These are phyloP conservation scores for Dione juno DNA, from an alignment of 2,888 invertebrate genomes.

Conservation along the genomic window DNA sequence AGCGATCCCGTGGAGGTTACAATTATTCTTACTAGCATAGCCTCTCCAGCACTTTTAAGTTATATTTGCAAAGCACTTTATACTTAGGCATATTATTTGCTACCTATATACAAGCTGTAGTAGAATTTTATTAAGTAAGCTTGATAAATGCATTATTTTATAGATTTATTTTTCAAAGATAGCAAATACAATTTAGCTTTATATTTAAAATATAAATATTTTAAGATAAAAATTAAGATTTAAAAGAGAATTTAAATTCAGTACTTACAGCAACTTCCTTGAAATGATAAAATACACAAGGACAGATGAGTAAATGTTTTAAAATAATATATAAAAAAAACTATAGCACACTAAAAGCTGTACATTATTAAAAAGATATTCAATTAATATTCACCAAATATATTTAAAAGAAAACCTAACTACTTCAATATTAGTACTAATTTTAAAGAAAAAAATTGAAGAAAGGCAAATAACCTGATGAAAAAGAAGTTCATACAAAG, in stretches of 20 bases:
- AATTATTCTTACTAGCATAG: neutral
- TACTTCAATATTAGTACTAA: neutral
- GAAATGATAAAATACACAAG: slow-evolving; percentile 19
- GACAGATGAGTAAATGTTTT: neutral
- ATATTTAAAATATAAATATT: too few relatives aligned
- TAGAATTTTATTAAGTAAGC: slow-evolving; percentile 1
- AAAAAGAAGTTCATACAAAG: neutral
- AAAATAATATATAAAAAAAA: neutral
- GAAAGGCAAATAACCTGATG: neutral
- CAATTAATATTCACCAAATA: neutral
- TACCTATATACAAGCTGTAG: neutral
- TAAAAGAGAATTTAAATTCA: neutral
- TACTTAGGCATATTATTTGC: slow-evolving; percentile 7
- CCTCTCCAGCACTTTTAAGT: neutral
- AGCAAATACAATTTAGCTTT: neutral
- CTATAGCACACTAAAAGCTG: slow-evolving; percentile 16
- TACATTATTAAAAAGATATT: neutral
- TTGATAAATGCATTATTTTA: neutral
- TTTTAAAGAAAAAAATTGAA: neutral
- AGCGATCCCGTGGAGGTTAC: neutral
- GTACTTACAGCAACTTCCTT: slow-evolving; percentile 25
- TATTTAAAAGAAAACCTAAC: neutral
- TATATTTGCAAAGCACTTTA: slow-evolving; percentile 1
- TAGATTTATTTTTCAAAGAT: neutral
- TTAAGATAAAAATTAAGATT: too few relatives aligned